Evolutionary conservation across 2,888 invertebrate genomes (phyloP), one percentile per base, ranked within the genome.

Genomic region (Athrips mouffetella): DNA sequence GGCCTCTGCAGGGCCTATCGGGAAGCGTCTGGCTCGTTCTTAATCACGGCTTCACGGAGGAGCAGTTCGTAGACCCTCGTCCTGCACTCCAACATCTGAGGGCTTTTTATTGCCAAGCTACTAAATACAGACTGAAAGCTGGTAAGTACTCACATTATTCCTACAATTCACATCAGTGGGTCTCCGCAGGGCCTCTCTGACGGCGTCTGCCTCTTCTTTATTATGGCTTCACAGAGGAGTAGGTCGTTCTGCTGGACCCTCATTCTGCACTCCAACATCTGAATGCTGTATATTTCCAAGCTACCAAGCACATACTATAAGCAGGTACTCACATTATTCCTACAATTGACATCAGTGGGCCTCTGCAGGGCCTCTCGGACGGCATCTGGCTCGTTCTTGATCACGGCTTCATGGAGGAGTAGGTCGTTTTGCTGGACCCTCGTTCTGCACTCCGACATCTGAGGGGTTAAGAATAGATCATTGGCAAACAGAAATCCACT

Each of bases 31-130:
- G 91, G 87, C 66, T 93, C 93, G n/a, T 93, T 93, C 74, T 93
- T 93, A 70, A 93, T 93, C 25, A 93, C 93, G 2, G 93, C 93
- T 65, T 93, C 93, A 69, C 93, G 93, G 1, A 93, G 86, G 2
- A 93, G 84, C 35, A 93, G 79, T 67, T 93, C 93, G 66, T 93
- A 90, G 33, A 91, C 89, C 1, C 90, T 73, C 0, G 89, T 80
- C 13, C 91, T 73, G 2, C 65, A 67, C 48, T 84, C 85, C 1
- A 60, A 61, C 77, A 80, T 78, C 84, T 81, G 66, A 7, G 5
- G 27, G 27, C 27, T 25, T n/a, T n/a, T n/a, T n/a, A n/a, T n/a
- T n/a, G n/a, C n/a, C n/a, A n/a, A n/a, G n/a, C n/a, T n/a, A 35
- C 15, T 16, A 35, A 18, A 13, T 15, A 20, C 15, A 7, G 1